Evolutionary conservation across 2,888 invertebrate genomes (phyloP), one percentile per base, ranked within the genome.

Genomic region (Euphydryas editha): DNA sequence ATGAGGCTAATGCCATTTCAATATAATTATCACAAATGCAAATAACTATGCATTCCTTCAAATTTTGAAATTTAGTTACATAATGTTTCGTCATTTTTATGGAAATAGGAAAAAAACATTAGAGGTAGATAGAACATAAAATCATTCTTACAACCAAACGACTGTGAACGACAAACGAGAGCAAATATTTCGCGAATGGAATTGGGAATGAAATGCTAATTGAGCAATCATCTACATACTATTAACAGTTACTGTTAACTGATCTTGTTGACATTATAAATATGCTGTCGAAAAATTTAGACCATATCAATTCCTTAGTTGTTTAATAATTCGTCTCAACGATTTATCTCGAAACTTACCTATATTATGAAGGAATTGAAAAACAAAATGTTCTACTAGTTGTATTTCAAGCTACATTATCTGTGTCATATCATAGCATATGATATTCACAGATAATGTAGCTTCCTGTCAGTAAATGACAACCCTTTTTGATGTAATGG

Each of bases 141-240:
- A 47, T 20, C 1, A 20, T 18, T 47, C 8, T 18, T 10, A 4
- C 47, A 20, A 20, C 11, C n/a, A 30, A 54, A 30, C 42, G 42
- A 44, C 0, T n/a, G 54, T 46, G 36, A 57, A 47, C 46, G 56
- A 36, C 47, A 57, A 57, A 62, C 55, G 13, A 17, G 62, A 56
- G 46, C 46, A 62, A 62, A 62, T 62, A 55, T 44, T 58, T 51
- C 42, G 57, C 30, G 42, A 63, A 51, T 36, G 39, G 10, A 51
- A n/a, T 49, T 24, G 42, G 30, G 51, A 51, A 63, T 58, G 51
- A 39, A 58, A 58, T 58, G 58, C 36, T 49, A 58, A 63, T 63
- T 58, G 37, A 63, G 39, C 37, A 51, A 58, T 63, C 47, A 39
- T 56, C 56, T 47, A 56, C 46, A 62, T 62, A 55, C 62, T 46